Conservation (phyloP, 2,113 vertebrate genomes). For the Junco hyemalis region DNA sequence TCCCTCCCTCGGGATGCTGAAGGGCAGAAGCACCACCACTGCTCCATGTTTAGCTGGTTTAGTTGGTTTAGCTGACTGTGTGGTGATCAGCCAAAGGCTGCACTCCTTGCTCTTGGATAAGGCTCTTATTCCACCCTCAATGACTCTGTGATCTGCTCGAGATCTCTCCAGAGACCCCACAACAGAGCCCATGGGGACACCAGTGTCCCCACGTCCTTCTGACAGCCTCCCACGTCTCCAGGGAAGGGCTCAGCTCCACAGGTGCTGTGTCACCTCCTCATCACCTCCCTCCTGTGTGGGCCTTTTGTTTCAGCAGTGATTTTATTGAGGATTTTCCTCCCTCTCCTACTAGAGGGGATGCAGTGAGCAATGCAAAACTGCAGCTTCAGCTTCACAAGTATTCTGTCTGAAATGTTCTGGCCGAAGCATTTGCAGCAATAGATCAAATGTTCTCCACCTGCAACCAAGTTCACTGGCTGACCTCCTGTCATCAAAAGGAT, state of each 20-base stretch:
- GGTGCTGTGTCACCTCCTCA: not conserved
- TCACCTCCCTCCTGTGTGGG: fast-evolving
- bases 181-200: not conserved
- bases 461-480: not conserved
- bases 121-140: not conserved
- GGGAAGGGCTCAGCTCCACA: not conserved
- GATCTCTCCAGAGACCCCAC: not conserved
- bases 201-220: not conserved
- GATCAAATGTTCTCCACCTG: fast-evolving
- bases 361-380: not conserved
- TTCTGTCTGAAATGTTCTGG: not conserved
- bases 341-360: not conserved
- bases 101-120: fast-evolving
- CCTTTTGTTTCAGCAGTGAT: not conserved
- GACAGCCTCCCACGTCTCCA: fast-evolving
- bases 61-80: fast-evolving
- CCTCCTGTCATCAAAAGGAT: not conserved
- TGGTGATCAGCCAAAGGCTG: not conserved
- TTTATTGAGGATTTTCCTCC: not conserved
- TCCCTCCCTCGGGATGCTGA: fast-evolving
- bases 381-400: not conserved
- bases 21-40: fast-evolving
- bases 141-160: fast-evolving
- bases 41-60: fast-evolving
- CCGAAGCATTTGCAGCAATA: not conserved